Evolutionary conservation across 2,797 vertebrate genomes (phyloP).

Genomic region (Manis crassicaudata): DNA sequence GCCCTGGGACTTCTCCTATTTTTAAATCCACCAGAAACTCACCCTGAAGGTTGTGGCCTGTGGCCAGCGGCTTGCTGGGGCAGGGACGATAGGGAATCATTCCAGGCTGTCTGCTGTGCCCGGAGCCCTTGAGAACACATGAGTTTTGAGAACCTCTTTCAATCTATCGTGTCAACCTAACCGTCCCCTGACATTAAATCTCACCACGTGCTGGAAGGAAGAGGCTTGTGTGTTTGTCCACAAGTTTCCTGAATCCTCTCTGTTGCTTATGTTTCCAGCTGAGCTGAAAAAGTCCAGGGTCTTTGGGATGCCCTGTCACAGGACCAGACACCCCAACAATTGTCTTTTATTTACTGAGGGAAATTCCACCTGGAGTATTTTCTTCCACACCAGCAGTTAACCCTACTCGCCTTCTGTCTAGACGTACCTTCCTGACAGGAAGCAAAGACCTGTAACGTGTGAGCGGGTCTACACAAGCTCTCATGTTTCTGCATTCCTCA

Average conservation of each 20-base stretch:
- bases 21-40: background rate
- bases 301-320: rapidly evolving
- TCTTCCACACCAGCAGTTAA: background rate
- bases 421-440: background rate
- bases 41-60: background rate
- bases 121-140: rapidly evolving
- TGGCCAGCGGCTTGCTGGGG: background rate
- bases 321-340: background rate
- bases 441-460: background rate
- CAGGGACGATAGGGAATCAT: rapidly evolving
- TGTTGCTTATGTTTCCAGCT: rapidly evolving
- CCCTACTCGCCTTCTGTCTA: background rate
- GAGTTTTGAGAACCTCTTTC: rapidly evolving
- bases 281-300: rapidly evolving
- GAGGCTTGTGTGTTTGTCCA: rapidly evolving
- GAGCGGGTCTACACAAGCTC: no score
- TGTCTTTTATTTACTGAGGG: rapidly evolving
- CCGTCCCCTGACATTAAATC: background rate
- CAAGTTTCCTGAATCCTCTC: no score
- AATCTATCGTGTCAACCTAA: rapidly evolving
- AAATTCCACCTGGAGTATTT: no score
- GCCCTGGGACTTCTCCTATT: background rate
- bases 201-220: background rate
- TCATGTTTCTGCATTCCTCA: background rate
- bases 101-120: rapidly evolving